Evolutionary conservation across 2,113 vertebrate species (phyloP).

Genomic region (Terrapene triunguis): DNA sequence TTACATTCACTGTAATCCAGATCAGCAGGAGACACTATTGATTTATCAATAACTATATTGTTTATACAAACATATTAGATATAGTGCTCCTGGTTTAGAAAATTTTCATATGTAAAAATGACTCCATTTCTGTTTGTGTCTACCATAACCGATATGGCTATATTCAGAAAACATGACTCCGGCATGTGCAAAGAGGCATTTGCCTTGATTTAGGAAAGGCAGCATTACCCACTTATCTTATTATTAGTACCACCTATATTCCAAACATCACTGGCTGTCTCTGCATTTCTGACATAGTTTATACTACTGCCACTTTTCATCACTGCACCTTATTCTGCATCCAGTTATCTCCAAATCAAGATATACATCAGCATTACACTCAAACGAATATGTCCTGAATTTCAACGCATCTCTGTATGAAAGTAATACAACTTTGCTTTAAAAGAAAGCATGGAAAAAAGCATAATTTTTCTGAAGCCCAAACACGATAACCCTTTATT

Average conservation of each 20-base stretch:
- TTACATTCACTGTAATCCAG: slow-evolving; percentile 25
- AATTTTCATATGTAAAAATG: background rate
- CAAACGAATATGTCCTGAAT: background rate
- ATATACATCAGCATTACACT: background rate
- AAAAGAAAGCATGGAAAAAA: background rate
- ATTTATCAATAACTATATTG: background rate
- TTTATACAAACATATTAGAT: slow-evolving; percentile 9
- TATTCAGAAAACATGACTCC: background rate
- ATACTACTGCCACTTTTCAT: background rate
- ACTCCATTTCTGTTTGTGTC: background rate
- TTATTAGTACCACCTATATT: background rate
- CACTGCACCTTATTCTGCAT: background rate
- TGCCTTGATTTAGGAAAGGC: background rate
- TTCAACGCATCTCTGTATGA: background rate
- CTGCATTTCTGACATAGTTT: background rate
- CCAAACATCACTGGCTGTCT: background rate
- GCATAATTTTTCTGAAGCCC: background rate
- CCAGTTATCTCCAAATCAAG: background rate
- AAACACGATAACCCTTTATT: background rate
- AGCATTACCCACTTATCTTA: background rate
- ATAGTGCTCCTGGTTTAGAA: background rate
- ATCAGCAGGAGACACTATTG: background rate
- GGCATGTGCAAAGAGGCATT: background rate
- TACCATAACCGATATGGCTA: background rate
- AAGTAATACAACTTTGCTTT: background rate